Base-by-base conservation (phyloP, 92 coral and sea anemone species). In the Desmophyllum pertusum region DNA sequence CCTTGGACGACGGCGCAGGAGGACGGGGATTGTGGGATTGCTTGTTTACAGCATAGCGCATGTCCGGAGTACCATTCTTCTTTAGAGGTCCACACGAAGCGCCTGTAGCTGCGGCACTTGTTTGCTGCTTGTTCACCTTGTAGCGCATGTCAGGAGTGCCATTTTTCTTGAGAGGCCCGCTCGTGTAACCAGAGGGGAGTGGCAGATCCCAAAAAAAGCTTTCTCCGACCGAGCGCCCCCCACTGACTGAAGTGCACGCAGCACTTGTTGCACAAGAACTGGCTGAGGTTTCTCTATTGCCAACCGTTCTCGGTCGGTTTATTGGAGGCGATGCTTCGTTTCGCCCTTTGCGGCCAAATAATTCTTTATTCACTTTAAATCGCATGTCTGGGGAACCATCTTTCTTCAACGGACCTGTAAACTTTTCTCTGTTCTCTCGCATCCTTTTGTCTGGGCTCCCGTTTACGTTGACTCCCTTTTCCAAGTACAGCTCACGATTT, bases 371-470 rank as follows among this genome's bases (percentile, higher is more conserved):
- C 4, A 65, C 77, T 21, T 53, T 83, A 66, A 23, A 90, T 38
- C 94, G 85, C 94, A 87, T 90, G 68, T 90, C 94, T 42, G 94
- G 94, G 25, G 78, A 73, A 5, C 94, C 94, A 65, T 90, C 82
- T 35, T 68, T 90, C 76, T 83, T 88, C 45, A 59, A 2, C 23
- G 89, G 93, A 10, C 79, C 83, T 18, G 85, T 3, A 35, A 65
- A 35, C 36, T 43, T 21, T 9, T 10, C 38, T 41, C 79, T 83
- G 75, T 78, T 72, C 40, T 41, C 75, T 27, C 65, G 66, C 19
- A 61, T 36, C 59, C 93, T 80, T 61, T 46, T 71, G 88, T 90
- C 94, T 21, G 71, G 81, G 17, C 68, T 78, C 0, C 89, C 89
- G 37, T 90, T 88, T 51, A 50, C 55, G 83, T 90, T 90, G 43